Conservation (phyloP, 2,888 invertebrate genomes). For the Julus scandinavius region DNA sequence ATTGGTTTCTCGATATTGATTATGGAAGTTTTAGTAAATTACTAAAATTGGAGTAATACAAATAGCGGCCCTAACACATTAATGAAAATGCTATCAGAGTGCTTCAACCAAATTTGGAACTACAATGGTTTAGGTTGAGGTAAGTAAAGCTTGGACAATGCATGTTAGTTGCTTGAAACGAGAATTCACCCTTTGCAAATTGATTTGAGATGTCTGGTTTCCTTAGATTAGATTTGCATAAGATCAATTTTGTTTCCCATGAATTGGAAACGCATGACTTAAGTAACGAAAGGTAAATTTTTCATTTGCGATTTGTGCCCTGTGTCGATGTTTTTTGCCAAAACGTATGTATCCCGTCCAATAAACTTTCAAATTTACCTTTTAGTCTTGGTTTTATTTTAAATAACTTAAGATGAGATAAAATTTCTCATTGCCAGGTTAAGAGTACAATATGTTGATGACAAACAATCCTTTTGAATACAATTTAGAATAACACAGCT, state of each 20-base stretch:
- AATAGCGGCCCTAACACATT: neutral
- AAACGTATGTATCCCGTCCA: neutral
- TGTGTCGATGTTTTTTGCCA: neutral
- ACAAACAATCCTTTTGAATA: neutral
- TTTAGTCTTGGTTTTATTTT: neutral
- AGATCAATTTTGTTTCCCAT: slow-evolving; percentile 13
- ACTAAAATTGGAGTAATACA: no score
- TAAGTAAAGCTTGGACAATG: neutral
- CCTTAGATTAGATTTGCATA: slow-evolving; percentile 25
- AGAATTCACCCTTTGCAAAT: slow-evolving; percentile 42
- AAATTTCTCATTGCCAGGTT: neutral
- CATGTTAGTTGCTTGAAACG: neutral
- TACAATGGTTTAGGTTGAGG: slow-evolving; percentile 29
- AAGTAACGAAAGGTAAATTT: slow-evolving; percentile 27
- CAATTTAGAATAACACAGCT: neutral
- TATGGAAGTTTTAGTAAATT: no score
- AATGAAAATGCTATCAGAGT: neutral
- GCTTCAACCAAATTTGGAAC: slow-evolving; percentile 40
- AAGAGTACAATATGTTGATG: neutral
- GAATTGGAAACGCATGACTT: neutral
- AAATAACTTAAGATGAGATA: slow-evolving; percentile 2
- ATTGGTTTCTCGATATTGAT: no score
- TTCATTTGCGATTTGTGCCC: neutral
- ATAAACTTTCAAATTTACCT: neutral
- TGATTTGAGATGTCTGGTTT: neutral